Evolutionary conservation across 2,113 vertebrate genomes (phyloP).

Genomic region (Paramisgurnus dabryanus): DNA sequence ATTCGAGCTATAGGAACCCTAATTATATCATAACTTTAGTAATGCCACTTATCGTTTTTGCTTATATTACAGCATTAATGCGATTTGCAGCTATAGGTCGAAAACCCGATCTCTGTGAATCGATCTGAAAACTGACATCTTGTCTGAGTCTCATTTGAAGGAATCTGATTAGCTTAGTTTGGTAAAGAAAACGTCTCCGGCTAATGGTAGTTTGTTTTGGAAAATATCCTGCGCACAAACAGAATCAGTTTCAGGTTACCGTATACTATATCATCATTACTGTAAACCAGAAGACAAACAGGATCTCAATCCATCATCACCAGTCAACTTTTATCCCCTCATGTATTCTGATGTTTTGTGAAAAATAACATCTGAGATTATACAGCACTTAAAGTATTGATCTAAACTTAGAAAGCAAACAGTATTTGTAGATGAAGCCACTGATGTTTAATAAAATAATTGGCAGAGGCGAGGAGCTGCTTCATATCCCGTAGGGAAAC

Average conservation of each 20-base stretch:
- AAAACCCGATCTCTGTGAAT: background rate
- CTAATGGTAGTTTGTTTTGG: constrained; percentile 14
- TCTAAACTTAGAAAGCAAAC: background rate
- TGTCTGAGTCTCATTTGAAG: background rate
- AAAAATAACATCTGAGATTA: background rate
- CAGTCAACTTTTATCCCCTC: background rate
- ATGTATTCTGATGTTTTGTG: constrained; percentile 2
- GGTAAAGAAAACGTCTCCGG: constrained; percentile 8
- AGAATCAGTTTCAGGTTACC: constrained; percentile 14
- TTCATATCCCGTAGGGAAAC: background rate
- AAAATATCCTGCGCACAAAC: background rate
- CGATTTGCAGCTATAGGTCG: background rate
- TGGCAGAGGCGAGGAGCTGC: background rate
- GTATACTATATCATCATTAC: constrained; percentile 1
- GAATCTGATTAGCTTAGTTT: background rate
- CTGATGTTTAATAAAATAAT: constrained; percentile 10
- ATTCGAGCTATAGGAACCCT: no score
- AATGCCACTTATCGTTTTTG: background rate
- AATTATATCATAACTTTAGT: no score
- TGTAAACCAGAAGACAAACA: background rate
- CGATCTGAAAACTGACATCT: no score
- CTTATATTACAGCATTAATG: background rate
- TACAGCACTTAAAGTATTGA: background rate
- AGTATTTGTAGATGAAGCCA: background rate
- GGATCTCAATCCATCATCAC: background rate